phyloP scores from a whole-genome alignment of 2,797 vertebrate species.

The Pseudomugil gertrudae region DNA sequence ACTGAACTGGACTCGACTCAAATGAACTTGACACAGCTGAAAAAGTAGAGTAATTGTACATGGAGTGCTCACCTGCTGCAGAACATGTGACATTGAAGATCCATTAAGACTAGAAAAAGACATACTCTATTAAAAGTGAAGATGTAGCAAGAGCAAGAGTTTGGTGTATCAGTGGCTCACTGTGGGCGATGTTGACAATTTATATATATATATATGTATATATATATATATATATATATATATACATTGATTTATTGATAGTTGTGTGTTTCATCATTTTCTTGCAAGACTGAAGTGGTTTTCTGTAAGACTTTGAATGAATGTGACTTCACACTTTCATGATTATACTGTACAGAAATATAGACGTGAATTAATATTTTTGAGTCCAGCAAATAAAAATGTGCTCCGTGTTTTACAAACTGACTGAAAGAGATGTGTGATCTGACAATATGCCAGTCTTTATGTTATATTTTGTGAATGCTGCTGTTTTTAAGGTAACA shows the following conservation, averaged over 20 bases:
- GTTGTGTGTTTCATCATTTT: neutral
- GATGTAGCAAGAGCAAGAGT: neutral
- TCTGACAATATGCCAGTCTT: neutral
- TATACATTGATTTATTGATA: too few species aligned
- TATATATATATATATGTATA: too few species aligned
- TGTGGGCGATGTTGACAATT: neutral
- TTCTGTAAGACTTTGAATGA: neutral
- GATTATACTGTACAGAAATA: neutral
- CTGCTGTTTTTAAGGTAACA: neutral
- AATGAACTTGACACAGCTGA: constrained; percentile 23
- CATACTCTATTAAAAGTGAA: neutral
- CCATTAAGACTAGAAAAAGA: constrained; percentile 3
- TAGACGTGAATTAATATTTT: neutral
- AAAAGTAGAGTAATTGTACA: constrained; percentile 16
- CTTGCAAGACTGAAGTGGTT: neutral
- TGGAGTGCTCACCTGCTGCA: constrained; percentile 20
- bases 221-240: too few species aligned
- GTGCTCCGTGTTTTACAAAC: neutral
- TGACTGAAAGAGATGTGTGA: constrained; percentile 7
- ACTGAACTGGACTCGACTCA: constrained; percentile 28
- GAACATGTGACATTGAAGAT: constrained; percentile 11
- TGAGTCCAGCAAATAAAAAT: neutral
- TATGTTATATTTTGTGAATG: neutral
- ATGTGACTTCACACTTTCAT: neutral
- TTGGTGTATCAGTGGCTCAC: neutral